Base-by-base conservation (phyloP, 2,113 vertebrate species). In the Nothocercus julius region DNA sequence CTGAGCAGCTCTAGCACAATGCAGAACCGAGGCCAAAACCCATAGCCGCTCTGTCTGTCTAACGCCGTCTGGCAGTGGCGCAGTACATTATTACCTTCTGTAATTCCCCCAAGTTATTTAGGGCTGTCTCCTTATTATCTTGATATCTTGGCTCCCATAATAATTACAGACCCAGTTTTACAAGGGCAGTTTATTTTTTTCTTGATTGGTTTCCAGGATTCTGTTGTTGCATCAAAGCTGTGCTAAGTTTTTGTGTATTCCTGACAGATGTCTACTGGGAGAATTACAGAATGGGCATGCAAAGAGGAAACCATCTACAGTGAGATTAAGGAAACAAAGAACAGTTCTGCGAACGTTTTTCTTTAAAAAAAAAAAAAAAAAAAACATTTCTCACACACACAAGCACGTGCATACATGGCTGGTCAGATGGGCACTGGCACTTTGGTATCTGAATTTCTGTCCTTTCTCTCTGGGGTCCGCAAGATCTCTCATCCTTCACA, bases 161-260 rank as follows among this genome's bases (percentile, higher is more conserved):
- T 97, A 97, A 97, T 97, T 96, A 96, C 95, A 96, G 96, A 92
- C 93, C 96, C 94, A 97, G 96, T 95, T 97, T 97, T 96, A 97
- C 95, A 96, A 96, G 94, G 96, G 95, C 93, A 93, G 51, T 93
- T 93, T 90, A 83, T 90, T 94, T 92, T 95, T 49, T 49, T 95
- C 93, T 97, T 96, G 90, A 96, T 96, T 97, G 58, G 90, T 96
- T 97, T 97, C 96, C 96, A 96, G 94, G 90, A 95, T 96, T 96
- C 93, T 95, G 94, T 90, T 96, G 85, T 96, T 97, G 92, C 95
- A 96, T 95, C 96, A 96, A 95, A 96, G 96, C 96, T 87, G 77
- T 82, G 83, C 93, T 96, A 82, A 82, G 28, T 89, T 96, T 96
- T 73, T 96, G 85, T 96, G 88, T 96, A 90, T 79, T 96, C 90